phyloP scores from a whole-genome alignment of 2,797 vertebrate species.

The Pseudocheirus occidentalis region DNA sequence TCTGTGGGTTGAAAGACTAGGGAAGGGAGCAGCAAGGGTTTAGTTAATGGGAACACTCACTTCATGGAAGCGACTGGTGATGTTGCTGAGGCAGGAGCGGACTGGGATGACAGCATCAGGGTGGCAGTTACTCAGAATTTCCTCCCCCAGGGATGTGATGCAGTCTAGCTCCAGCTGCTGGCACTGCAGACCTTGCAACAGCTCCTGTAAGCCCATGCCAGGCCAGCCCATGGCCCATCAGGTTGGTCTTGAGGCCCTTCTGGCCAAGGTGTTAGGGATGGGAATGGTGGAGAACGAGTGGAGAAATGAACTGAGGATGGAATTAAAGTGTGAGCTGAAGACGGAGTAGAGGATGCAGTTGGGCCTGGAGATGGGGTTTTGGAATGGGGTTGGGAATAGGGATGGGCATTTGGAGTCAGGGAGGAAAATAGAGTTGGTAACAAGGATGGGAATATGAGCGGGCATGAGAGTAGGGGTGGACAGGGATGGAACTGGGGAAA shows the following conservation, averaged over 20 bases:
- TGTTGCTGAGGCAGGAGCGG: slow-evolving; percentile 91
- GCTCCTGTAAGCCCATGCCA: slow-evolving; percentile 82
- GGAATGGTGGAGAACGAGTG: background rate
- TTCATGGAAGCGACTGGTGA: slow-evolving; percentile 92
- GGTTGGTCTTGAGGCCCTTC: background rate
- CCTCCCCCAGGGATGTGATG: slow-evolving; percentile 88
- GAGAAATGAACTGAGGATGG: background rate
- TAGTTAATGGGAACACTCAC: slow-evolving; percentile 78
- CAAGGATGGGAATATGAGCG: background rate
- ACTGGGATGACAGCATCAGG: slow-evolving; percentile 91
- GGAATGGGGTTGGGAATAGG: background rate
- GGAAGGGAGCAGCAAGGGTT: background rate
- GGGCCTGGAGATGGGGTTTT: background rate
- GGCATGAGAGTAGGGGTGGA: background rate
- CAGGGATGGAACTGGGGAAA: background rate
- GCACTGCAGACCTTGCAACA: slow-evolving; percentile 83
- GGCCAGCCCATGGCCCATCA: accelerated
- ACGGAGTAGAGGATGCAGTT: background rate
- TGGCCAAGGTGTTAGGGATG: background rate
- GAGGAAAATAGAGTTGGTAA: background rate
- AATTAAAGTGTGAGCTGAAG: background rate
- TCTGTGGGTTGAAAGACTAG: background rate
- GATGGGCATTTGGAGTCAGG: background rate
- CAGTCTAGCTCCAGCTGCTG: slow-evolving; percentile 88
- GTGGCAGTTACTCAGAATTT: slow-evolving; percentile 90